Conservation (phyloP, 2,113 vertebrate genomes). For the Heterotilapia buettikoferi region DNA sequence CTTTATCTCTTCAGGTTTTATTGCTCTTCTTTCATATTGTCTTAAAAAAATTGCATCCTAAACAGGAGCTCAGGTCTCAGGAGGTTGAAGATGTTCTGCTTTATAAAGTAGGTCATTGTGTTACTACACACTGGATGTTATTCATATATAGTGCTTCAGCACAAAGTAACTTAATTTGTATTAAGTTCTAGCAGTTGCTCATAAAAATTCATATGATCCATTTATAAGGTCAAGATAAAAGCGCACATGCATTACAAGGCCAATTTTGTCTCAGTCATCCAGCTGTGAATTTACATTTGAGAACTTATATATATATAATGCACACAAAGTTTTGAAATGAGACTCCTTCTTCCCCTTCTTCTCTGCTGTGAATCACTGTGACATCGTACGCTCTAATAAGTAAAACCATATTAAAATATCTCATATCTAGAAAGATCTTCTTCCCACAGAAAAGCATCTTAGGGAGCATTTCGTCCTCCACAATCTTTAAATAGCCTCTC, state of each 20-base stretch:
- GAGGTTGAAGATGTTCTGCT: neutral
- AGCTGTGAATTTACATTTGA: neutral
- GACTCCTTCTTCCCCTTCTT: neutral
- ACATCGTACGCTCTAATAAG: neutral
- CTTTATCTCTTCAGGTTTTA: neutral
- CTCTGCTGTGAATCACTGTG: neutral
- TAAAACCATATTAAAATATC: neutral
- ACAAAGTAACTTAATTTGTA: neutral
- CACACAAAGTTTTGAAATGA: neutral
- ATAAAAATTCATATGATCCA: neutral
- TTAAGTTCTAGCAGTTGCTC: neutral
- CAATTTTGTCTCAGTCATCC: neutral
- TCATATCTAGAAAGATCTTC: neutral
- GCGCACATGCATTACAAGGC: neutral
- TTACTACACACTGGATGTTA: neutral
- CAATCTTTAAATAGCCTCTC: conserved; percentile 32
- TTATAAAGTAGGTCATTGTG: neutral
- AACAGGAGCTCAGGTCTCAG: neutral
- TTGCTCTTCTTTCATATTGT: neutral
- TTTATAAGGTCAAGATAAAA: neutral
- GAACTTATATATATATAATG: neutral
- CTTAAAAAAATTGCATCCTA: neutral
- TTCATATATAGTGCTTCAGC: neutral
- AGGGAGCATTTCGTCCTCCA: conserved; percentile 22
- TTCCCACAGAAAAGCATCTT: neutral